Evolutionary conservation across 2,888 invertebrate species (phyloP), one percentile per base, ranked within the genome.

Genomic region (Scaptomyza polygonia): DNA sequence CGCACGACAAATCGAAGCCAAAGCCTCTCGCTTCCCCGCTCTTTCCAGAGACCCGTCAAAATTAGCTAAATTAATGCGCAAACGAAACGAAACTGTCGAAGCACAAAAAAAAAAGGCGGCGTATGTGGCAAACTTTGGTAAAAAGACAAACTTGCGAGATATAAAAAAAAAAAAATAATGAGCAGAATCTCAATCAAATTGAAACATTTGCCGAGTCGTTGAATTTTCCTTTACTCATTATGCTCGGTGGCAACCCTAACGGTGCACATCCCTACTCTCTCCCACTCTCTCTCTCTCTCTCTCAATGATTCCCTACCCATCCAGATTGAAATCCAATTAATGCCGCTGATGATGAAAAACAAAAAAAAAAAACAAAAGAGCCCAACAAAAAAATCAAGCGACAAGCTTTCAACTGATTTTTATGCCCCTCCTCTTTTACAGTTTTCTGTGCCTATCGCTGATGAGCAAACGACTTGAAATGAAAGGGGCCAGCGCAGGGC

Each of bases 311-410:
- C 51, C 27, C 29, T 9, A 12, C 4, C 51, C 49, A 43, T 53
- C 52, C 67, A 76, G 84, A 83, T 86, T 83, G 83, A 83, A 83
- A 86, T 83, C 83, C 83, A 83, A 83, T 83, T 83, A 83, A 86
- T 80, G 83, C 80, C 68, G 71, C 76, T 86, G 78, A 73, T 73
- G 77, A 67, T 53, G 57, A 70, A 58, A 62, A 72, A 66, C 32
- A 58, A 57, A 74, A 74, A 56, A 58, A 57, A 74, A 74, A 56
- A 54, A 51, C 43, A 54, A 45, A 64, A 32, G 32, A 39, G 36
- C 21, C 47, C 21, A 57, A 18, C 18, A 48, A 34, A n/a, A 25
- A 48, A 34, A 16, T 16, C 61, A 67, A 72, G 74, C 43, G 57
- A 75, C 66, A 70, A 78, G 80, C 80, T 80, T 84, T 80, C 81